Conservation (phyloP, 2,888 invertebrate genomes). For the Phyllotreta cruciferae region DNA sequence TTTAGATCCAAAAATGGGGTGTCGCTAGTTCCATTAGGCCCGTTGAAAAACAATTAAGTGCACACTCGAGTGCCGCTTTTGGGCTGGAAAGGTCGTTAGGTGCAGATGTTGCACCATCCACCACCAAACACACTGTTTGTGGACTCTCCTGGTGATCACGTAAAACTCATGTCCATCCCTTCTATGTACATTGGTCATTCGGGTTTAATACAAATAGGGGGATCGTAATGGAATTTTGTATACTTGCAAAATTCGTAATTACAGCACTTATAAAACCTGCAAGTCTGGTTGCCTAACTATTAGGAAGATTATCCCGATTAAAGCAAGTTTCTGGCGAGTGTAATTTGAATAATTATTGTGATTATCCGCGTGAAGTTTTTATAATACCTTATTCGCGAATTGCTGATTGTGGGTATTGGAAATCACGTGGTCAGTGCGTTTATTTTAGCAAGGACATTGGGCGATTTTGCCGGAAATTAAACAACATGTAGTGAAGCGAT, state of each 20-base stretch:
- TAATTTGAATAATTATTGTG: too few species aligned
- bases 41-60: constrained; percentile 25
- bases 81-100: constrained; percentile 15
- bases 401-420: background rate
- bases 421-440: constrained; percentile 24
- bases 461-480: constrained; percentile 27
- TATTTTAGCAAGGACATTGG: constrained; percentile 21
- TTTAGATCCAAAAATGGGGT: constrained; percentile 8
- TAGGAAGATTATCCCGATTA: too few species aligned
- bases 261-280: background rate
- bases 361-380: too few species aligned
- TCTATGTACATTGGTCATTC: background rate
- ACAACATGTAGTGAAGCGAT: constrained; percentile 9
- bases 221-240: too few species aligned
- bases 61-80: constrained; percentile 15
- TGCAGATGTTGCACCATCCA: constrained; percentile 20
- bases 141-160: constrained; percentile 19
- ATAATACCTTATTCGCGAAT: too few species aligned
- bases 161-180: constrained; percentile 3
- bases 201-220: too few species aligned
- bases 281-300: background rate
- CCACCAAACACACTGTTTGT: constrained; percentile 11
- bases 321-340: too few species aligned
- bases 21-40: constrained; percentile 17
- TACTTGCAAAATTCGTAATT: background rate